phyloP scores from a whole-genome alignment of 1,140 invertebrate genomes.

The Pteromalus puparum region DNA sequence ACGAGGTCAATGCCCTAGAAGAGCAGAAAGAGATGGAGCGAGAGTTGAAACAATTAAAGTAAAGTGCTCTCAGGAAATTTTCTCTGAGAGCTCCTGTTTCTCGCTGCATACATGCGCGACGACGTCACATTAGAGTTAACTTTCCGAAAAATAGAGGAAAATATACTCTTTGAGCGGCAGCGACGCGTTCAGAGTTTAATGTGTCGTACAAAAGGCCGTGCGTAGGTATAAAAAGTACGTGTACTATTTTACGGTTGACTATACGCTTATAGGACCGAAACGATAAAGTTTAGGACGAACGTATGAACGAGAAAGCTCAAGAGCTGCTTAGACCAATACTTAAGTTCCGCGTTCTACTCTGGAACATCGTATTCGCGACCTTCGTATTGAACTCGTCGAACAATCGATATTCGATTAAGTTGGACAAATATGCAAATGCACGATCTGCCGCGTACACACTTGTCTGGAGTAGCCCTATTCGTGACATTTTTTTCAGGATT shows the following conservation, averaged over 20 bases:
- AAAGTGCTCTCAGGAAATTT: not conserved
- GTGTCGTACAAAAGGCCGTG: too few relatives aligned
- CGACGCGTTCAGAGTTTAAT: too few relatives aligned
- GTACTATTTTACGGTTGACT: too few relatives aligned
- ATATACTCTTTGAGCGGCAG: too few relatives aligned
- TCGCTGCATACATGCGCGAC: not conserved
- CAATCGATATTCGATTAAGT: constrained; percentile 15
- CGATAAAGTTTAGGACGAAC: too few relatives aligned
- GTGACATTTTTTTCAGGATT: not conserved
- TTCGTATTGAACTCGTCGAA: not conserved
- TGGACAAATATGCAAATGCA: constrained; percentile 20
- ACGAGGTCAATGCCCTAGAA: not conserved
- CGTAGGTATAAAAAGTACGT: too few relatives aligned
- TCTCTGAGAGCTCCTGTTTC: not conserved
- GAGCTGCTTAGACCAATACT: not conserved
- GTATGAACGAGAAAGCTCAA: not conserved
- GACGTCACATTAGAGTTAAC: too few relatives aligned
- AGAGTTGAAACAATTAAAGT: not conserved
- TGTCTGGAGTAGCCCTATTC: not conserved
- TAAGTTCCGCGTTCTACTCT: not conserved
- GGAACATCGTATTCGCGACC: not conserved
- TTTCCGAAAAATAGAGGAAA: too few relatives aligned
- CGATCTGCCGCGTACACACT: not conserved
- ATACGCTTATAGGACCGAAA: too few relatives aligned
- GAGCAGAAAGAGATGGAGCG: not conserved